Conservation (phyloP, 2,888 invertebrate genomes). For the Adineta ricciae region DNA sequence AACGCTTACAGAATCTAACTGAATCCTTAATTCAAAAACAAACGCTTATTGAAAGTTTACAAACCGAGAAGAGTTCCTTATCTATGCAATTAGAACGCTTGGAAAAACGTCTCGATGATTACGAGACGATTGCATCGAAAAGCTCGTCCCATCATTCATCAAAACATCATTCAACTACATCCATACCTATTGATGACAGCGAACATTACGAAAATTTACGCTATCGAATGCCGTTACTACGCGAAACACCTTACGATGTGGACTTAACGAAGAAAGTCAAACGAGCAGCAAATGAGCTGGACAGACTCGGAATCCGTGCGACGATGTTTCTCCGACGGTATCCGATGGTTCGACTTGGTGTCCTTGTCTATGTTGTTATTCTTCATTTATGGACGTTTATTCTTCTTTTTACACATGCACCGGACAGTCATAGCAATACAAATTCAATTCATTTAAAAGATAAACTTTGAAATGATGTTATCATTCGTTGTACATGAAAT, state of each 20-base stretch:
- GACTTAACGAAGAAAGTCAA: conserved; percentile 66
- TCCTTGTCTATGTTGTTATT: conserved; percentile 64
- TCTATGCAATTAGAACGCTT: conserved; percentile 16
- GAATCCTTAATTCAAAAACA: conserved; percentile 76
- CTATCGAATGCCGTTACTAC: conserved; percentile 59
- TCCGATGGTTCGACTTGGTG: conserved; percentile 68
- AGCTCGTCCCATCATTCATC: neutral
- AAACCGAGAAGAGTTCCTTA: neutral
- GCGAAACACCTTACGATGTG: conserved; percentile 67
- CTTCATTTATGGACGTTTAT: conserved; percentile 73
- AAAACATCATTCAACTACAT: conserved; percentile 47
- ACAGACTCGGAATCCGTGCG: conserved; percentile 64
- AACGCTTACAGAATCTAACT: conserved; percentile 57
- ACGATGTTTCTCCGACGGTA: conserved; percentile 70
- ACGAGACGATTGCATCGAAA: conserved; percentile 33
- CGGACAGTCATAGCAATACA: conserved; percentile 51
- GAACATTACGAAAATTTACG: conserved; percentile 52
- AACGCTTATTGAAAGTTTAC: conserved; percentile 55
- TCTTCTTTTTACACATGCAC: conserved; percentile 65
- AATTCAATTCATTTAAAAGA: neutral
- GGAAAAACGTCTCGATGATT: conserved; percentile 29
- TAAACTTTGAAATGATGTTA: neutral
- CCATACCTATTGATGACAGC: conserved; percentile 63
- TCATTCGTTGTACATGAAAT: neutral
- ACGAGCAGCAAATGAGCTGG: conserved; percentile 65